phyloP scores from a whole-genome alignment of 1,140 invertebrate genomes.

The Leptinotarsa texana region DNA sequence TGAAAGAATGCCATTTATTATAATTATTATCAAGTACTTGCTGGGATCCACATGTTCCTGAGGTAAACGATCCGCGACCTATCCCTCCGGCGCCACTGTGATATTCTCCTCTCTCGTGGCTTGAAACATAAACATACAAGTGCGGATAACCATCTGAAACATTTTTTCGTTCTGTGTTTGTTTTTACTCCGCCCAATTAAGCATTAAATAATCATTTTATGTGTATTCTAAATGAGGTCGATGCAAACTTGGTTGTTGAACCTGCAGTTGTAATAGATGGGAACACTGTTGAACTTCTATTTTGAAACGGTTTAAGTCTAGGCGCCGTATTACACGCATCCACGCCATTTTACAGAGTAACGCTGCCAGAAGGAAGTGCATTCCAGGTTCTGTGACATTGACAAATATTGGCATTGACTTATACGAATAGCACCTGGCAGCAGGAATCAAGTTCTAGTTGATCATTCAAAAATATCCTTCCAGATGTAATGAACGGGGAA shows the following conservation, averaged over 20 bases:
- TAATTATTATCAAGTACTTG: no score
- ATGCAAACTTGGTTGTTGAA: conserved; percentile 24
- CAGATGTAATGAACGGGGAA: no score
- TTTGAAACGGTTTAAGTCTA: neutral
- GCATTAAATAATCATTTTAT: conserved; percentile 7
- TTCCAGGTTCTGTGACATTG: no score
- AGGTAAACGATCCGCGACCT: neutral
- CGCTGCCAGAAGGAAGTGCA: no score
- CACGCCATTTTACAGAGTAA: no score
- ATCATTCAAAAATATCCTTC: no score
- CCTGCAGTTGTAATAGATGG: conserved; percentile 6
- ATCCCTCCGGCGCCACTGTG: neutral
- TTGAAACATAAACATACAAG: neutral
- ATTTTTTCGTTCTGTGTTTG: neutral
- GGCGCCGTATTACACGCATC: no score
- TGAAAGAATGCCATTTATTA: no score
- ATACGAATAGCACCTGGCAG: no score
- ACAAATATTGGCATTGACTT: no score
- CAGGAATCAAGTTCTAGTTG: no score
- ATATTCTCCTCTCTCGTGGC: neutral
- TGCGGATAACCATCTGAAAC: neutral
- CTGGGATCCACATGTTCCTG: no score
- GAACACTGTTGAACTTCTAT: neutral
- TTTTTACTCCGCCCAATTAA: conserved; percentile 11
- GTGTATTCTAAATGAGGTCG: neutral